phyloP scores from a whole-genome alignment of 2,797 vertebrate species.

The Ctenopoma kingsleyae region DNA sequence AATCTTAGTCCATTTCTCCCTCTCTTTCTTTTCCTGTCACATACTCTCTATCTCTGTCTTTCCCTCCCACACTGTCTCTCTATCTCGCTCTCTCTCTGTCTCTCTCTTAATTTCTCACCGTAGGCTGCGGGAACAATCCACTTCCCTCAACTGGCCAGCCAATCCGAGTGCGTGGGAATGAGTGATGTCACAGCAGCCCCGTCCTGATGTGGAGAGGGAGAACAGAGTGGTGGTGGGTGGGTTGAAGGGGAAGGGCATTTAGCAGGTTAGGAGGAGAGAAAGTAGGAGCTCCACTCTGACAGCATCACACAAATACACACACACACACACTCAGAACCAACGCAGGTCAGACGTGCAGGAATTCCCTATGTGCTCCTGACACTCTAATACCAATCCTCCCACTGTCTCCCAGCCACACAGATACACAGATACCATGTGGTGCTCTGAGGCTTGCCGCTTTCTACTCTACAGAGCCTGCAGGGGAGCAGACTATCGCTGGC shows the following conservation, averaged over 20 bases:
- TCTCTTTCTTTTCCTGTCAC: slow-evolving; percentile 28
- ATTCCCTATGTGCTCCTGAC: slow-evolving; percentile 65
- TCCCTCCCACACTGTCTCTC: slow-evolving; percentile 40
- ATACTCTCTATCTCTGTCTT: slow-evolving; percentile 44
- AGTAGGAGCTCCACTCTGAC: slow-evolving; percentile 52
- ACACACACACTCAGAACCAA: slow-evolving; percentile 25
- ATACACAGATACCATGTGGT: slow-evolving; percentile 52
- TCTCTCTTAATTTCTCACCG: slow-evolving; percentile 66
- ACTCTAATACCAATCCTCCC: slow-evolving; percentile 41
- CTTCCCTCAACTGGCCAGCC: slow-evolving; percentile 79
- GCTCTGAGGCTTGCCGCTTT: slow-evolving; percentile 64
- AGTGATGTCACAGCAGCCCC: slow-evolving; percentile 87
- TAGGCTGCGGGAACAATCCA: slow-evolving; percentile 82
- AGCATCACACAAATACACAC: slow-evolving; percentile 43
- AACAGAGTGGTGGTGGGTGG: slow-evolving; percentile 53
- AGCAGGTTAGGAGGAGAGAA: slow-evolving; percentile 61
- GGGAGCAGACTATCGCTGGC: slow-evolving; percentile 63
- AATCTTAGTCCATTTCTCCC: slow-evolving; percentile 66
- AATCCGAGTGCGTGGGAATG: slow-evolving; percentile 82
- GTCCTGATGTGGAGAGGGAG: slow-evolving; percentile 67
- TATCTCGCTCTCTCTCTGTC: slow-evolving; percentile 48
- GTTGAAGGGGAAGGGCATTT: slow-evolving; percentile 61
- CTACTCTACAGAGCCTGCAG: slow-evolving; percentile 63
- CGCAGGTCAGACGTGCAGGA: slow-evolving; percentile 69
- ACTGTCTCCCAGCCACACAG: slow-evolving; percentile 44